Evolutionary conservation across 2,797 vertebrate genomes (phyloP).

Genomic region (Pipistrellus kuhlii): DNA sequence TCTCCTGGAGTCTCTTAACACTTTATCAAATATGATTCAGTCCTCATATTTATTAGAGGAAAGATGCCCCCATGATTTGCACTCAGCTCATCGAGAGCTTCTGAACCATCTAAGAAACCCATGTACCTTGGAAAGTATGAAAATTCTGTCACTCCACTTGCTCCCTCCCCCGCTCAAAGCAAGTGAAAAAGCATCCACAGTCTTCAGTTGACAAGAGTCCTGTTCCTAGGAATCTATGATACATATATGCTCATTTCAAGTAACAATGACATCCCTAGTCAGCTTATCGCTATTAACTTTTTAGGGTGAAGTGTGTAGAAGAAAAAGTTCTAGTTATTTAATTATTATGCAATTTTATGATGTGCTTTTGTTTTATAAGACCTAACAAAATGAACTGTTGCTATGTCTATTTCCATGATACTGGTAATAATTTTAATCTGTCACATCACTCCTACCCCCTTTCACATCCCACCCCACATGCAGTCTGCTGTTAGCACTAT

Average conservation of each 20-base stretch:
- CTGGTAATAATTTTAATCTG: conserved; percentile 88
- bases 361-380: conserved; percentile 81
- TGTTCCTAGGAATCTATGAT: conserved; percentile 45
- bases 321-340: conserved; percentile 59
- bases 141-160: conserved; percentile 1
- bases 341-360: conserved; percentile 36
- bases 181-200: conserved; percentile 14
- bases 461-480: conserved; percentile 68
- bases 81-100: conserved; percentile 72
- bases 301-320: conserved; percentile 60
- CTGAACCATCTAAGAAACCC: conserved; percentile 67
- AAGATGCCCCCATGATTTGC: conserved; percentile 79
- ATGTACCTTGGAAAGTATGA: background rate
- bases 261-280: conserved; percentile 83
- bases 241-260: conserved; percentile 80
- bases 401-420: conserved; percentile 82
- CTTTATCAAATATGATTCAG: conserved; percentile 77
- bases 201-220: background rate
- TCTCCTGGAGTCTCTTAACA: conserved; percentile 77
- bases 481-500: conserved; percentile 89
- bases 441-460: conserved; percentile 83
- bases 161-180: background rate
- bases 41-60: conserved; percentile 74
- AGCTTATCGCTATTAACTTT: conserved; percentile 77
- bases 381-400: conserved; percentile 82